phyloP scores from a whole-genome alignment of 2,797 vertebrate species.

The Netta rufina region DNA sequence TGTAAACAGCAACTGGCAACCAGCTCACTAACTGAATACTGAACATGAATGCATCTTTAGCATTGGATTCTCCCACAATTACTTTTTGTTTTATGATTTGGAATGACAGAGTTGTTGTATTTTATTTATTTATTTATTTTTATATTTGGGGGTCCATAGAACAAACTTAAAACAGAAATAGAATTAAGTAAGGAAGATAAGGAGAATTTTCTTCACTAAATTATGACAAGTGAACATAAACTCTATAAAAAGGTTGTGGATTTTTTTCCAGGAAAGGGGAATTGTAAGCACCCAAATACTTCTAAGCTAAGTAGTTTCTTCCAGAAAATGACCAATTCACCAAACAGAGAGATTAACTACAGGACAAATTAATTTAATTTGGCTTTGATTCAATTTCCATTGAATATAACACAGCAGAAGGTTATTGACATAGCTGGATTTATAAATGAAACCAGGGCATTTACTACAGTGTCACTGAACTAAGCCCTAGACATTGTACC shows the following conservation, averaged over 20 bases:
- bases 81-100: background rate
- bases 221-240: background rate
- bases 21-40: background rate
- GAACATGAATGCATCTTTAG: background rate
- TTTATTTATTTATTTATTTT: background rate
- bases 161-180: background rate
- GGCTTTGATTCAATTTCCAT: background rate
- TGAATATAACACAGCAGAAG: background rate
- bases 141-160: background rate
- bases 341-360: background rate
- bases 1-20: conserved; percentile 4
- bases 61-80: background rate
- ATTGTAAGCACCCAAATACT: background rate
- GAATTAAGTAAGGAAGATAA: background rate
- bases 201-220: background rate
- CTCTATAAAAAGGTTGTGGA: background rate
- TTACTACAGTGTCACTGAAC: background rate
- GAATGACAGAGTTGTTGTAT: background rate
- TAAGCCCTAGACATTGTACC: background rate
- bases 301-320: background rate
- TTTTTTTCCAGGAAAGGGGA: background rate
- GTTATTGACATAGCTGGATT: background rate
- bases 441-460: background rate
- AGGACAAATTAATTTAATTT: background rate
- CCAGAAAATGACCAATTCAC: background rate